These are phyloP conservation scores for Mastomys coucha DNA, from an alignment of 2,113 vertebrate species.

Conservation along the genomic window DNA sequence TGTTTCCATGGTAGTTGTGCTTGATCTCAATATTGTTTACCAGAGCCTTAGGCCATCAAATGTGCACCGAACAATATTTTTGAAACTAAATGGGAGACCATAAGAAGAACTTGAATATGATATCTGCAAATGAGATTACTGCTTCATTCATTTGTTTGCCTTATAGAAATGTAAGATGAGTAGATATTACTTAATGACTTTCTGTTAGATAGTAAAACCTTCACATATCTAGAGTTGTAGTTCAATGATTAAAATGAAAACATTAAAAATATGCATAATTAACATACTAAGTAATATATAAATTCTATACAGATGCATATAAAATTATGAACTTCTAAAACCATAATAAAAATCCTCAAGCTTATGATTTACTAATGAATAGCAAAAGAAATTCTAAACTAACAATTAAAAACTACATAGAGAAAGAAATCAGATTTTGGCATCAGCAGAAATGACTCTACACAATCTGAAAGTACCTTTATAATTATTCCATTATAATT, in stretches of 20 bases:
- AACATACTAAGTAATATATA: neutral
- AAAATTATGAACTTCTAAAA: conserved; percentile 36
- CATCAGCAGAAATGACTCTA: conserved; percentile 26
- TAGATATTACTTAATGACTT: neutral
- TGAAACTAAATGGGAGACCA: neutral
- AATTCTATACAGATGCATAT: neutral
- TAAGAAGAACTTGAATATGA: neutral
- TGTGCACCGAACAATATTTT: neutral
- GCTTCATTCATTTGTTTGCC: conserved; percentile 19
- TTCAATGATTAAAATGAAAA: conserved; percentile 34
- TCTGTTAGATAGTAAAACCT: neutral
- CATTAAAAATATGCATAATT: conserved; percentile 20
- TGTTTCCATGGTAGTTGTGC: neutral
- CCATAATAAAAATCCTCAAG: conserved; percentile 24
- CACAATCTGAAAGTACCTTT: conserved; percentile 52
- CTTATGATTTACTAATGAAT: conserved; percentile 22
- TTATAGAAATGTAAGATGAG: conserved; percentile 33
- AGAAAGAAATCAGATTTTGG: neutral
- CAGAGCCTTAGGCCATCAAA: neutral
- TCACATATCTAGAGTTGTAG: neutral
- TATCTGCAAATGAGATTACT: neutral
- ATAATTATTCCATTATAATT: neutral
- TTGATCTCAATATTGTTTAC: neutral
- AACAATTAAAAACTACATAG: conserved; percentile 39
- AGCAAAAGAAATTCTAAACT: conserved; percentile 11